phyloP scores from a whole-genome alignment of 1,140 invertebrate species.

The Vanessa tameamea region DNA sequence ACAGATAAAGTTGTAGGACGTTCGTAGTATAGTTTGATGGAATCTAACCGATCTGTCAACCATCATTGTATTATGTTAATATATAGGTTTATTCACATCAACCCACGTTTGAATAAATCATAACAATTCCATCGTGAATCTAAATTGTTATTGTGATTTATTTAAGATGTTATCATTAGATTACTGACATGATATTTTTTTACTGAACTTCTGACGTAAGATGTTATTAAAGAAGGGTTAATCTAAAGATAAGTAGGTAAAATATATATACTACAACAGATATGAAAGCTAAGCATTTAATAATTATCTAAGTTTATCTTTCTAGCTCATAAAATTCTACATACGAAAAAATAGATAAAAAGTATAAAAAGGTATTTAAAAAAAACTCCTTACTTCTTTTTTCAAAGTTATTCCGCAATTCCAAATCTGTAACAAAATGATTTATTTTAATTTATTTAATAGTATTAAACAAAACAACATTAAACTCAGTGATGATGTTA shows the following conservation, averaged over 20 bases:
- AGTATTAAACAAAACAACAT: constrained; percentile 4
- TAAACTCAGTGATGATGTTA: constrained; percentile 15
- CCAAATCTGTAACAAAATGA: constrained; percentile 28
- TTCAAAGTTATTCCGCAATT: constrained; percentile 28
- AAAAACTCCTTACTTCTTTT: constrained; percentile 18
- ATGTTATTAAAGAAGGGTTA: neutral
- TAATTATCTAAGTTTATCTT: too few species aligned
- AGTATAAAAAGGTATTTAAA: neutral
- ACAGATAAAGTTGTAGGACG: neutral
- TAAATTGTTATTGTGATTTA: constrained; percentile 47
- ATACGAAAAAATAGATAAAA: neutral
- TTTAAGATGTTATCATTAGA: constrained; percentile 34
- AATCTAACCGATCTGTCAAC: constrained; percentile 66
- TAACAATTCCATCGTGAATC: constrained; percentile 45
- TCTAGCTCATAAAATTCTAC: neutral
- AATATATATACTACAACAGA: too few species aligned
- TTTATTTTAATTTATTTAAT: constrained; percentile 8
- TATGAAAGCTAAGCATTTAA: too few species aligned
- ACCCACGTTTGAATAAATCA: constrained; percentile 47
- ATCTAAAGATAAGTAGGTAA: neutral
- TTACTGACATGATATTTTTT: constrained; percentile 32
- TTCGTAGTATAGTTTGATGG: constrained; percentile 22
- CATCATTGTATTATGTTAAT: constrained; percentile 70
- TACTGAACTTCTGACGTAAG: constrained; percentile 1
- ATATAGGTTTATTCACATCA: constrained; percentile 54